phyloP scores from a whole-genome alignment of 2,888 invertebrate species.

The Ophraella communa region DNA sequence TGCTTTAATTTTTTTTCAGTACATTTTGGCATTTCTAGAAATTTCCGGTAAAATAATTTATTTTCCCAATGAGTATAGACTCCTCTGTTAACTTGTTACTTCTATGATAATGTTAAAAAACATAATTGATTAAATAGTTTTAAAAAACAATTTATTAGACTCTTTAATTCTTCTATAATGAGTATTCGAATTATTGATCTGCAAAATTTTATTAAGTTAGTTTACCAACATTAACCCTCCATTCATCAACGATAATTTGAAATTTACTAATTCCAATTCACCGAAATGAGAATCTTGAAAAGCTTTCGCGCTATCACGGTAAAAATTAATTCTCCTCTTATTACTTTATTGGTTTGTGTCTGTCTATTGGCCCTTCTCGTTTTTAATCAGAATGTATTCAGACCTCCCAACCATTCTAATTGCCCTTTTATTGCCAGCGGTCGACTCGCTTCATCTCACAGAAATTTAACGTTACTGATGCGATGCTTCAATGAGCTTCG shows the following conservation, averaged over 20 bases:
- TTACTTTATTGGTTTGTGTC: conserved; percentile 61
- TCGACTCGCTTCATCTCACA: conserved; percentile 56
- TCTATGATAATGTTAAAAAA: too few species aligned
- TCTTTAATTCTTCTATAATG: too few species aligned
- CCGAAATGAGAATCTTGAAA: conserved; percentile 10
- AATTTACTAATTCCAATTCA: conserved; percentile 13
- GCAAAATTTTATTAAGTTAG: neutral
- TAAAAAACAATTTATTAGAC: too few species aligned
- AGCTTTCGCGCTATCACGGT: conserved; percentile 9
- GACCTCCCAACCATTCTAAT: conserved; percentile 59
- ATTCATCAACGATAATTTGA: neutral
- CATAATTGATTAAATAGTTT: too few species aligned
- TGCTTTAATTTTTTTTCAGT: too few species aligned
- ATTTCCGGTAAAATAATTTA: too few species aligned
- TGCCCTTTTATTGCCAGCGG: conserved; percentile 59
- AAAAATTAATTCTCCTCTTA: conserved; percentile 59
- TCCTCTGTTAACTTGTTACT: too few species aligned
- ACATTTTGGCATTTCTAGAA: too few species aligned
- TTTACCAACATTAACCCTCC: neutral
- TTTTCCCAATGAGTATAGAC: too few species aligned
- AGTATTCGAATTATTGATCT: too few species aligned
- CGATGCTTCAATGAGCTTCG: conserved; percentile 51
- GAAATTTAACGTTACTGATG: conserved; percentile 58
- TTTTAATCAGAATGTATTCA: conserved; percentile 60
- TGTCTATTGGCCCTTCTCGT: conserved; percentile 59